phyloP scores from a whole-genome alignment of 2,113 vertebrate genomes.

The Megaceryle torquata region DNA sequence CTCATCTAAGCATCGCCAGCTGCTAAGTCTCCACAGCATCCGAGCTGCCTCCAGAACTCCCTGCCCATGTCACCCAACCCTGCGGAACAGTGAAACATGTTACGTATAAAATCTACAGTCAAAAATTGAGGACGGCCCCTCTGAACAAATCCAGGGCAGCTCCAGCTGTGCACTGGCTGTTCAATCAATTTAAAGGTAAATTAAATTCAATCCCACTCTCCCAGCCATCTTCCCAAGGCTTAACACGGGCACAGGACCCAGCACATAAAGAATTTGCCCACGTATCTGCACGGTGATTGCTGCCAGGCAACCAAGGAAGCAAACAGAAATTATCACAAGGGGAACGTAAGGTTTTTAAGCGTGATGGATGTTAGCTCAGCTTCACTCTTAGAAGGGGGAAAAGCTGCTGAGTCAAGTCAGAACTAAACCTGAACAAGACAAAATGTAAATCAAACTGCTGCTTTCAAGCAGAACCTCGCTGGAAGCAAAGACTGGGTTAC shows the following conservation, averaged over 20 bases:
- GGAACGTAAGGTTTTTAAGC: background rate
- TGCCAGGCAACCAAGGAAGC: background rate
- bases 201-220: background rate
- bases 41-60: accelerated
- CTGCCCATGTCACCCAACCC: background rate
- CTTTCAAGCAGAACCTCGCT: background rate
- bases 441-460: background rate
- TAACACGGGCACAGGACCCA: accelerated
- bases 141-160: background rate
- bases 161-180: accelerated
- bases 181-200: background rate
- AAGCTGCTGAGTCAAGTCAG: accelerated
- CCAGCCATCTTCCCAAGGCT: background rate
- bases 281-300: accelerated
- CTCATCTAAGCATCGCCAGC: background rate
- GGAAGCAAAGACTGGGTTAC: background rate
- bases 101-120: too few relatives aligned
- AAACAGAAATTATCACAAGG: background rate
- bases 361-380: background rate
- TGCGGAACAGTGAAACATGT: accelerated
- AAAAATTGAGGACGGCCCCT: background rate
- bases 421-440: background rate
- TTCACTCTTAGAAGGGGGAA: accelerated
- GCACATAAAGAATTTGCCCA: background rate
- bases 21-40: accelerated